Evolutionary conservation across 2,888 invertebrate genomes (phyloP).

Genomic region (Limenitis camilla): DNA sequence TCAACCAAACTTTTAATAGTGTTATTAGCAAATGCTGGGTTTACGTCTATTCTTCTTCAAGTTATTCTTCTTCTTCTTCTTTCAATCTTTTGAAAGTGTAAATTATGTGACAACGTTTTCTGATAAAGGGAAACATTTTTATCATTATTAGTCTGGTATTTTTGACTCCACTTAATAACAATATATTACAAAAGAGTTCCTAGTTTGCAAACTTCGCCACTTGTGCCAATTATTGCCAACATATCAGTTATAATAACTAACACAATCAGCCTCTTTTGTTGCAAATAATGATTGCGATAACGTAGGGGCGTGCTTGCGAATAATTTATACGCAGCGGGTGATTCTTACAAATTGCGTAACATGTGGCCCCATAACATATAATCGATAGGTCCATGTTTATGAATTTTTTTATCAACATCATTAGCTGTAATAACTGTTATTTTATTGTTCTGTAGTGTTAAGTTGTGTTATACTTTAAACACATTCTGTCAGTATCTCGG

Average conservation of each 20-base stretch:
- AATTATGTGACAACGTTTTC: no score
- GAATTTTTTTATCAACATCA: not conserved
- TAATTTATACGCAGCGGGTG: slow-evolving; percentile 68
- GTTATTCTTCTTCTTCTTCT: no score
- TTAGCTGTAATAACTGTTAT: slow-evolving; percentile 11
- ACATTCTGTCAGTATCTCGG: no score
- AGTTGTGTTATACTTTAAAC: no score
- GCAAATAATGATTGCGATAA: slow-evolving; percentile 52
- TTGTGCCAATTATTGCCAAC: slow-evolving; percentile 49
- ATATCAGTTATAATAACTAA: slow-evolving; percentile 48
- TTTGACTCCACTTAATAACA: not conserved
- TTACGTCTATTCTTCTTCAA: no score
- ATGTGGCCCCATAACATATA: slow-evolving; percentile 46
- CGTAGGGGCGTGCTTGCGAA: slow-evolving; percentile 51
- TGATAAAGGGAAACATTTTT: no score
- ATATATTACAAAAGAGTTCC: not conserved
- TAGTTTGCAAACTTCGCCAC: slow-evolving; percentile 27
- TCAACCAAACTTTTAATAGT: no score
- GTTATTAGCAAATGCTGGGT: no score
- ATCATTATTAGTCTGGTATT: no score
- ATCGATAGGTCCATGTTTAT: slow-evolving; percentile 37
- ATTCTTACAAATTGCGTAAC: slow-evolving; percentile 65
- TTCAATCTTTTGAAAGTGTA: no score
- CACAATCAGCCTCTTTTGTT: slow-evolving; percentile 66
- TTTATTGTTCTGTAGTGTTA: not conserved